These are phyloP conservation scores for Galeopsomyia nigrocyanea DNA, from an alignment of 2,888 invertebrate species.

Conservation along the genomic window DNA sequence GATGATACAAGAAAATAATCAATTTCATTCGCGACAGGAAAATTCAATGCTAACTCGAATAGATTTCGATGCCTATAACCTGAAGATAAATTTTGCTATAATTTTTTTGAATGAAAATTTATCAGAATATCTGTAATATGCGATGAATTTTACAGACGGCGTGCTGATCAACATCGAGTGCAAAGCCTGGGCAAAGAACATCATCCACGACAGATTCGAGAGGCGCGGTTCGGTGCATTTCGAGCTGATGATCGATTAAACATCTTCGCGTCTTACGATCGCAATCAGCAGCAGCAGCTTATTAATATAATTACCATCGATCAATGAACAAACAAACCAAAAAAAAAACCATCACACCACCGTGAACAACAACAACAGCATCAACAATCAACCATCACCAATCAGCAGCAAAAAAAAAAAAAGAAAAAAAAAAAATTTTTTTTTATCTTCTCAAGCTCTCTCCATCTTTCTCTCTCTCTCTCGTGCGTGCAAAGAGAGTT, in stretches of 20 bases:
- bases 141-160: conserved; percentile 81
- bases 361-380: neutral
- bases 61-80: too few species aligned
- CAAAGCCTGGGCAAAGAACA: conserved; percentile 93
- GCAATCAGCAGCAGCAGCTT: conserved; percentile 24
- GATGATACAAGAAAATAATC: too few species aligned
- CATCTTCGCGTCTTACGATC: neutral
- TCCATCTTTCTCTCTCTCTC: neutral
- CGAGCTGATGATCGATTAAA: conserved; percentile 92
- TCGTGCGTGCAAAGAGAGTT: conserved; percentile 20
- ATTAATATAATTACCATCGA: conserved; percentile 16
- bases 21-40: too few species aligned
- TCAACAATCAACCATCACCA: neutral
- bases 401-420: neutral
- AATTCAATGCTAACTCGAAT: too few species aligned
- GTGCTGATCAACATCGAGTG: conserved; percentile 94
- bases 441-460: neutral
- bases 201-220: conserved; percentile 88
- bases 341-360: conserved; percentile 3
- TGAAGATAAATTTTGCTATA: too few species aligned
- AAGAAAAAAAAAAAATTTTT: neutral
- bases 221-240: conserved; percentile 94
- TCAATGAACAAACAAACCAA: conserved; percentile 1
- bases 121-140: too few species aligned
- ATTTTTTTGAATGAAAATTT: too few species aligned